Base-by-base conservation (phyloP, 2,113 vertebrate genomes). In the Pampusana beccarii region DNA sequence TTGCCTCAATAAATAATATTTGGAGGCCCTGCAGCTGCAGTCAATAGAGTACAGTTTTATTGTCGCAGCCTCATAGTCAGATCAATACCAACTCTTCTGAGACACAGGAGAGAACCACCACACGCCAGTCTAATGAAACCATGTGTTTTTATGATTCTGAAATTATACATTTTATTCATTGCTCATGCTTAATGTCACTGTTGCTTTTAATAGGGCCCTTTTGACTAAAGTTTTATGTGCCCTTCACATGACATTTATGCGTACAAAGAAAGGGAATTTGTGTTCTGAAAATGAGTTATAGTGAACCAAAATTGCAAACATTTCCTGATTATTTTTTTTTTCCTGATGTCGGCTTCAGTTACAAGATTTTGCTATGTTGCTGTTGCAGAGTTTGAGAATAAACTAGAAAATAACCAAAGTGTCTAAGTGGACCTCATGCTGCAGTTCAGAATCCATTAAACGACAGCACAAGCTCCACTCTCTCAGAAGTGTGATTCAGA, bases 1-100 rank as follows among this genome's bases (percentile, higher is more conserved):
- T 97, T 97, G 93, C 98, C 97, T 97, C 98, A 97, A 98, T 99
- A 99, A 99, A 99, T 99, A 99, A 99, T 99, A 99, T 99, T 98
- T 99, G 99, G 98, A 97, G 97, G 97, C 97, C 98, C 98, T 89
- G 94, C 97, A 97, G 98, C 98, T 98, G 98, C 98, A 98, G 98
- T 99, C 99, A 98, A 98, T 99, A 98, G 87, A 98, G 97, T 98
- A 98, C 97, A 98, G 98, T 98, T 98, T 98, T 98, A 98, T 98
- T 98, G 98, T 98, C 97, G 91, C 97, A 97, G 98, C 98, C 98
- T 97, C 97, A 78, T 96, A 95, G 98, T 96, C 97, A 96, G 98
- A 99, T 99, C 99, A 98, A 99, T 99, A 98, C 91, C 92, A 79
- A 46, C 87, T 89, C 96, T 97, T 97, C 83, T 36, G 96, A 97